Percentiles rank a stretch among this genome's conserved stretches.
Evolutionary conservation across 2,797 vertebrate species (phyloP).

Genomic region (Trematocara caparti): DNA sequence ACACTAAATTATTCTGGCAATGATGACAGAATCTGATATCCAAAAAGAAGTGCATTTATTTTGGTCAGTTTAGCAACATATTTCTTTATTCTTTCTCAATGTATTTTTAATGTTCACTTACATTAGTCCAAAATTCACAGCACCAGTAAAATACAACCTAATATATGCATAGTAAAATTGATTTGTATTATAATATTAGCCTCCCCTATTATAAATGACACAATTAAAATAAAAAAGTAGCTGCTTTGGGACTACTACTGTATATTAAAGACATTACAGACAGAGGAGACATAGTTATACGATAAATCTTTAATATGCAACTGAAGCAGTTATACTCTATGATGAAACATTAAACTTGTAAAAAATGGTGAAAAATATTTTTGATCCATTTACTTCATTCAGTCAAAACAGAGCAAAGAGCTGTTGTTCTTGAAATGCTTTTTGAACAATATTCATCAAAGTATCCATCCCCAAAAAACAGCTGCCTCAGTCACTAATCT

Average conservation of each 20-base stretch:
- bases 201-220: neutral
- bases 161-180: neutral
- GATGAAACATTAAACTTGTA: no score
- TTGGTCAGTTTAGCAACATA: neutral
- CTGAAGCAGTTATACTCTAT: neutral
- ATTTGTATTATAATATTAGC: neutral
- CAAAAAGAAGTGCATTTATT: accelerated
- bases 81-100: neutral
- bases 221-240: neutral
- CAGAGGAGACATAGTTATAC: neutral
- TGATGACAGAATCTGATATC: neutral
- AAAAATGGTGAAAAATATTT: neutral
- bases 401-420: neutral
- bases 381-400: neutral
- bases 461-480: neutral
- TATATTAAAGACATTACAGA: neutral
- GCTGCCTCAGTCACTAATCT: neutral
- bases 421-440: neutral
- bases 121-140: neutral
- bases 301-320: neutral
- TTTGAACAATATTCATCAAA: neutral
- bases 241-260: neutral
- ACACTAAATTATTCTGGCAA: neutral
- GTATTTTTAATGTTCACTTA: neutral
- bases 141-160: neutral